Evolutionary conservation across 2,888 invertebrate species (phyloP).

Genomic region (Mongoloraphidia duomilia): DNA sequence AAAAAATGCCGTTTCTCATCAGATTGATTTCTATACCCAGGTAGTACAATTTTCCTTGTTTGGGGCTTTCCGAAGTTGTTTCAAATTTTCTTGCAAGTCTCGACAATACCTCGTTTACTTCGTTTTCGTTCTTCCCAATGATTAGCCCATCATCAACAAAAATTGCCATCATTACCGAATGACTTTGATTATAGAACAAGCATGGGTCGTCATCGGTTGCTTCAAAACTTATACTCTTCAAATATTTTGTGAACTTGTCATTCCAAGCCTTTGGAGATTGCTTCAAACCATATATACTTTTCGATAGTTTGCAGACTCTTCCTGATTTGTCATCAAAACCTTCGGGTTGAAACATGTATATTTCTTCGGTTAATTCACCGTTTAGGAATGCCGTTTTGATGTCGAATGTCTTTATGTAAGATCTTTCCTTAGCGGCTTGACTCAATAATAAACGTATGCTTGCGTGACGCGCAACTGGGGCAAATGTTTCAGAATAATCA

Average conservation of each 20-base stretch:
- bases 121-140: no score
- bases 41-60: slow-evolving; percentile 9
- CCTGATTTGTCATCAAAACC: slow-evolving; percentile 15
- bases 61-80: neutral
- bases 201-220: slow-evolving; percentile 18
- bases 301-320: slow-evolving; percentile 4
- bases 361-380: slow-evolving; percentile 19
- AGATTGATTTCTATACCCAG: slow-evolving; percentile 17
- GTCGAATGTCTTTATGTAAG: slow-evolving; percentile 11
- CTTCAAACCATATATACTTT: slow-evolving; percentile 6
- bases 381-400: slow-evolving; percentile 15
- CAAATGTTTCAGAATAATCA: slow-evolving; percentile 19
- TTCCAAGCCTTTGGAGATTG: slow-evolving; percentile 9
- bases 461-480: slow-evolving; percentile 17
- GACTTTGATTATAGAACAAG: slow-evolving; percentile 16
- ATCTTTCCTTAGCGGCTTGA: no score
- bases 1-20: slow-evolving; percentile 14
- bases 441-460: slow-evolving; percentile 16
- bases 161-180: slow-evolving; percentile 11
- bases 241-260: slow-evolving; percentile 12
- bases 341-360: slow-evolving; percentile 22
- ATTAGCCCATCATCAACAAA: slow-evolving; percentile 17
- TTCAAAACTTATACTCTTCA: slow-evolving; percentile 11
- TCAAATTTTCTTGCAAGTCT: neutral
- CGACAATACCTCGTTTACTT: neutral